These are phyloP conservation scores for Chlorops oryzae DNA, from an alignment of 1,140 invertebrate species.

Conservation along the genomic window DNA sequence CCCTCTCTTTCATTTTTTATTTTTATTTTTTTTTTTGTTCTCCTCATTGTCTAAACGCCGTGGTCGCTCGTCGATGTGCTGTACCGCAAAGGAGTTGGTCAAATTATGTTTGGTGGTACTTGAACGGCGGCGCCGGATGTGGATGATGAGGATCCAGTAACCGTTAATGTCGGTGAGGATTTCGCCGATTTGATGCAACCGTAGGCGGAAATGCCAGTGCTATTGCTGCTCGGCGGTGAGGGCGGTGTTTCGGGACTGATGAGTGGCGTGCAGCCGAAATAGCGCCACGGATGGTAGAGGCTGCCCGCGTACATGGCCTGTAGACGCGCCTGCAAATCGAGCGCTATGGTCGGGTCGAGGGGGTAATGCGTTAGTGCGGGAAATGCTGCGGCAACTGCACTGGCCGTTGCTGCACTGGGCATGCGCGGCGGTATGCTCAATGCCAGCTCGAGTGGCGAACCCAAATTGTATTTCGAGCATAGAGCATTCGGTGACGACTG, in stretches of 20 bases:
- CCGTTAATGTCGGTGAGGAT: conserved; percentile 31
- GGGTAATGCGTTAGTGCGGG: conserved; percentile 39
- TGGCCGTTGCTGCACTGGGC: conserved; percentile 29
- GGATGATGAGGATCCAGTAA: neutral
- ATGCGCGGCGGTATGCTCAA: conserved; percentile 31
- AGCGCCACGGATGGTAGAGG: conserved; percentile 46
- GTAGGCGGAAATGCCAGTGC: conserved; percentile 40
- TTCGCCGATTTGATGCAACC: conserved; percentile 44
- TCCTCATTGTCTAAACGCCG: no score
- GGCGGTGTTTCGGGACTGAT: conserved; percentile 42
- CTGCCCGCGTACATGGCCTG: conserved; percentile 43
- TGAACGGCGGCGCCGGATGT: conserved; percentile 14
- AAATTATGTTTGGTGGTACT: conserved; percentile 43
- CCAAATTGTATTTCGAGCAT: conserved; percentile 36
- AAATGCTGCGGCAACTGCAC: no score
- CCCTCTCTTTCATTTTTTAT: no score
- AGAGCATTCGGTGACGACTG: conserved; percentile 15
- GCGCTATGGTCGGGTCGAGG: conserved; percentile 40
- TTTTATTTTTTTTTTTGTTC: no score
- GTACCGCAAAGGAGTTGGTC: conserved; percentile 47
- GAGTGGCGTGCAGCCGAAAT: conserved; percentile 32
- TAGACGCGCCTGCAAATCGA: conserved; percentile 44
- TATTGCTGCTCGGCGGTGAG: conserved; percentile 42
- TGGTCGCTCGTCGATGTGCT: no score
- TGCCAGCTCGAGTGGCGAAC: conserved; percentile 35